Conservation (phyloP, 2,888 invertebrate genomes). For the Cylloceria caligata region DNA sequence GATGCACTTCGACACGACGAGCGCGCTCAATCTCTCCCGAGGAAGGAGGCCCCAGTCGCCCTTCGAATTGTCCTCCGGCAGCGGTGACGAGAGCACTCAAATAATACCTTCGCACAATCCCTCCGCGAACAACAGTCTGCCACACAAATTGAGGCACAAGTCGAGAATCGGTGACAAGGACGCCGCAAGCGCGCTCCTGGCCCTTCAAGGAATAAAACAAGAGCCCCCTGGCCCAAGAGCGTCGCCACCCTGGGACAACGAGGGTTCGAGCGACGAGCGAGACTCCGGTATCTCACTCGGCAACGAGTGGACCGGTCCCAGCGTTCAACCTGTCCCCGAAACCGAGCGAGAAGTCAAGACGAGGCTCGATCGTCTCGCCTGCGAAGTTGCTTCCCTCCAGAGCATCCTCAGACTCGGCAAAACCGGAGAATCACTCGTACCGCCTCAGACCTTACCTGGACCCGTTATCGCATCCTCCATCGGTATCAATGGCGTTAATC, state of each 20-base stretch:
- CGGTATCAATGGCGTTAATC: slow-evolving; percentile 52
- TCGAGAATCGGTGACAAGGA: slow-evolving; percentile 95
- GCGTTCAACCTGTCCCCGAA: slow-evolving; percentile 85
- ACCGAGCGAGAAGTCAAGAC: slow-evolving; percentile 92
- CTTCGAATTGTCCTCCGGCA: slow-evolving; percentile 92
- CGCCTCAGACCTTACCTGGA: slow-evolving; percentile 42
- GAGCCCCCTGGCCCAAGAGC: slow-evolving; percentile 93
- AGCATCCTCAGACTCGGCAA: slow-evolving; percentile 91
- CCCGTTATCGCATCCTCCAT: slow-evolving; percentile 47
- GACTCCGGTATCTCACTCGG: slow-evolving; percentile 96
- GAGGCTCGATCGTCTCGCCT: slow-evolving; percentile 94
- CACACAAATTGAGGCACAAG: slow-evolving; percentile 96
- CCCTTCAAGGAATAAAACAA: slow-evolving; percentile 94
- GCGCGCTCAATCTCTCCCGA: slow-evolving; percentile 90
- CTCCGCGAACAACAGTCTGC: slow-evolving; percentile 92
- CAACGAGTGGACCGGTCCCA: slow-evolving; percentile 87
- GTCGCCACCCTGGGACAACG: slow-evolving; percentile 94
- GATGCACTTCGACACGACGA: slow-evolving; percentile 87
- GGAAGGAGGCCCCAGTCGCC: slow-evolving; percentile 88
- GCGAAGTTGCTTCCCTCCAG: slow-evolving; percentile 96
- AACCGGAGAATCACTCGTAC: slow-evolving; percentile 72
- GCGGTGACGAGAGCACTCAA: slow-evolving; percentile 87
- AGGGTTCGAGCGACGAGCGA: slow-evolving; percentile 95
- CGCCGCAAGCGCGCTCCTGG: slow-evolving; percentile 92
- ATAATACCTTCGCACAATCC: slow-evolving; percentile 85